These are phyloP conservation scores for Pseudopipra pipra DNA, from an alignment of 2,113 vertebrate species.

Conservation along the genomic window DNA sequence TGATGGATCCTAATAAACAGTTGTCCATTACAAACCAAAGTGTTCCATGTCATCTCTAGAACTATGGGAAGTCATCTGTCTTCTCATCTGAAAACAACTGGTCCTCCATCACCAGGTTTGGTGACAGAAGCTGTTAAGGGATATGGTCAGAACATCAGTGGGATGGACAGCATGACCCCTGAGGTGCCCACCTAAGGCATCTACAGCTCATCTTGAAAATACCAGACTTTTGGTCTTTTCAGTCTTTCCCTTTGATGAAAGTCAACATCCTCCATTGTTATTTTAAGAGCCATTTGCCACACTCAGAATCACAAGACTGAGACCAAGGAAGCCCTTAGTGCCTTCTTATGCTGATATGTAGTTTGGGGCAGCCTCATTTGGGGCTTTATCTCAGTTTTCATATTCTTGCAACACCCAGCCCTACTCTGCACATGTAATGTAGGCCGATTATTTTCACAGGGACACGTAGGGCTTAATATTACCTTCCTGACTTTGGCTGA, in stretches of 20 bases:
- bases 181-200: neutral
- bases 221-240: neutral
- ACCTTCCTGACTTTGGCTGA: neutral
- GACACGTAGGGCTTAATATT: neutral
- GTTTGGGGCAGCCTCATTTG: neutral
- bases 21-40: neutral
- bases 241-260: neutral
- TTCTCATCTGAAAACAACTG: neutral
- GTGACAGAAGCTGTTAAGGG: neutral
- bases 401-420: neutral
- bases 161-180: rapidly evolving
- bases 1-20: neutral
- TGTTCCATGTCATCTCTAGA: neutral
- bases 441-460: neutral
- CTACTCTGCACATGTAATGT: neutral
- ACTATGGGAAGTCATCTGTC: neutral
- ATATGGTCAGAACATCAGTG: neutral
- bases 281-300: neutral
- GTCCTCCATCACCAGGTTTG: neutral
- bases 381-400: neutral
- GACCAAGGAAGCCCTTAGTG: neutral
- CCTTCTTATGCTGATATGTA: neutral
- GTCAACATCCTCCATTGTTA: neutral
- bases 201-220: neutral
- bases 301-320: neutral